Evolutionary conservation across 37 sponge, comb jelly and placozoan genomes (phyloP).

Genomic region (Theonella swinhoei): DNA sequence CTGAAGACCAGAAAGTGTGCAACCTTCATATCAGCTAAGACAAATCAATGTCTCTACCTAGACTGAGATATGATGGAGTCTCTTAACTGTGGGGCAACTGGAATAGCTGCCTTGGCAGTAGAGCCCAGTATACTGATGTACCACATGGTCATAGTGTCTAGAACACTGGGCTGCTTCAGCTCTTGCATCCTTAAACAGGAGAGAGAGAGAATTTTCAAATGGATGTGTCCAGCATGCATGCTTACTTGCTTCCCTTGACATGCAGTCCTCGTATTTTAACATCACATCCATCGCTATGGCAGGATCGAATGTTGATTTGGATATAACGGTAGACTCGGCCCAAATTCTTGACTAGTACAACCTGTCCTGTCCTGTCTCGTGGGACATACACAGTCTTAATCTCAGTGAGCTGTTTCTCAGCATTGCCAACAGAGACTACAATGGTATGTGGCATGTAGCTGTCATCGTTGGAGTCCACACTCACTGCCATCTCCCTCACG

Average conservation of each 20-base stretch:
- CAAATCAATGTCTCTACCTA: constrained; percentile 40
- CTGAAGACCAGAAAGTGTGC: constrained; percentile 15
- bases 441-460: constrained; percentile 86
- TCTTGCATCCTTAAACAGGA: constrained; percentile 11
- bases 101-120: constrained; percentile 70
- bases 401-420: constrained; percentile 44
- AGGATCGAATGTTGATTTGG: constrained; percentile 79
- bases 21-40: too few relatives aligned
- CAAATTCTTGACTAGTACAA: constrained; percentile 36
- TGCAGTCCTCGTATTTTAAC: constrained; percentile 65
- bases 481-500: constrained; percentile 59
- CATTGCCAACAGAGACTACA: constrained; percentile 60
- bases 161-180: constrained; percentile 44
- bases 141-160: constrained; percentile 79
- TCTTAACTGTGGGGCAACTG: constrained; percentile 66
- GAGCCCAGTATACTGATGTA: constrained; percentile 60
- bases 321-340: constrained; percentile 43
- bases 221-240: background rate
- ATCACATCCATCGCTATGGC: constrained; percentile 91
- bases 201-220: too few relatives aligned
- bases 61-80: constrained; percentile 70
- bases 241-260: constrained; percentile 79
- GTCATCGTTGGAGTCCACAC: constrained; percentile 66
- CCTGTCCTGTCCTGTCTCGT: constrained; percentile 47
- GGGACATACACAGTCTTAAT: constrained; percentile 57